Conservation (phyloP, 2,888 invertebrate species). For the Andrena bicolor region DNA sequence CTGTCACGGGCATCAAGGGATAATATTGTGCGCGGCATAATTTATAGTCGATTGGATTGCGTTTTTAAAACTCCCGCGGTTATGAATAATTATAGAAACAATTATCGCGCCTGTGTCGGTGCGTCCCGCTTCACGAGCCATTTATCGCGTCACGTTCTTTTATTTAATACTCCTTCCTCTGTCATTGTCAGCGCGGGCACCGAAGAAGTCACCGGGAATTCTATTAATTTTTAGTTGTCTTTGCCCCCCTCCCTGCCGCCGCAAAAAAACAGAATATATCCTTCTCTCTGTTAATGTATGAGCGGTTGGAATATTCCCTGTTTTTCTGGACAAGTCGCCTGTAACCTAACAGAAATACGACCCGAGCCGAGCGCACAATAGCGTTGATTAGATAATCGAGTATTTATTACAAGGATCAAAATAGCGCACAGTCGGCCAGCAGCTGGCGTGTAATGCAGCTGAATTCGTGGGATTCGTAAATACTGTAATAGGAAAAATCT, state of each 20-base stretch:
- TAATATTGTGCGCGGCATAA: slow-evolving; percentile 27
- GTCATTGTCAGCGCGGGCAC: not conserved
- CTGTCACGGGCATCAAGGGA: slow-evolving; percentile 35
- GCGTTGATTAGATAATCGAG: slow-evolving; percentile 56
- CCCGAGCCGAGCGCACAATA: slow-evolving; percentile 18
- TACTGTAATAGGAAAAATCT: slow-evolving; percentile 3
- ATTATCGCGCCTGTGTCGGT: slow-evolving; percentile 19
- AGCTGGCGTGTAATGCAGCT: slow-evolving; percentile 9
- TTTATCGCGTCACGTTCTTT: not conserved
- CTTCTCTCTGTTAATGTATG: not conserved
- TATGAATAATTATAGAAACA: slow-evolving; percentile 56
- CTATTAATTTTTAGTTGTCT: too few species aligned
- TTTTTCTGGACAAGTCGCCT: slow-evolving; percentile 1
- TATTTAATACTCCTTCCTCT: not conserved
- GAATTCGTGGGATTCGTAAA: not conserved
- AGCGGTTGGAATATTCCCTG: too few species aligned
- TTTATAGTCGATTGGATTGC: slow-evolving; percentile 46
- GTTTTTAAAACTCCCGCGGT: slow-evolving; percentile 34
- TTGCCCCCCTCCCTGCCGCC: too few species aligned
- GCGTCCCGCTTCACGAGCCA: slow-evolving; percentile 5
- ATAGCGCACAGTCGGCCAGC: slow-evolving; percentile 22
- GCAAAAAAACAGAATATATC: not conserved
- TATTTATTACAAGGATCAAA: slow-evolving; percentile 49
- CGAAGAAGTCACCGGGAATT: not conserved
- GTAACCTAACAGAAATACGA: slow-evolving; percentile 37